Conservation (phyloP, 64 coral and sea anemone genomes). For the Orbicella faveolata region DNA sequence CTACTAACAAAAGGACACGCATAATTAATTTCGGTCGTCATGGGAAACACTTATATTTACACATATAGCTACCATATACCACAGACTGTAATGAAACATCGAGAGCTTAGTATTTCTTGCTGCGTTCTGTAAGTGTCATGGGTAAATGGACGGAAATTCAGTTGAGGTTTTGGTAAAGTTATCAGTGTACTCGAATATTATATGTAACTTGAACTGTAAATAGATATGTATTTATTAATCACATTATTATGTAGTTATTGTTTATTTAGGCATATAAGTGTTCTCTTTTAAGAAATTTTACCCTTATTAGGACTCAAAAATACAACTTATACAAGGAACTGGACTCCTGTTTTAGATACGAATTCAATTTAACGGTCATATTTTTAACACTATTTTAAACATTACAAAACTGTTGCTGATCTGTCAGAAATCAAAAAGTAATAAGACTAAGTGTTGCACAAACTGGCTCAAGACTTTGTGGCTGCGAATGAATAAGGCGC, state of each 20-base stretch:
- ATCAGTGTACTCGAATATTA: constrained; percentile 16
- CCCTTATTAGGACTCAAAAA: too few species aligned
- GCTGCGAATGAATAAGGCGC: too few species aligned
- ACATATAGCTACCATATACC: too few species aligned
- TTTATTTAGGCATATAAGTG: neutral
- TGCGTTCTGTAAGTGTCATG: neutral
- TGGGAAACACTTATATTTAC: neutral
- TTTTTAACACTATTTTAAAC: too few species aligned
- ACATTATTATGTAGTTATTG: neutral
- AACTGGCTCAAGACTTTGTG: too few species aligned
- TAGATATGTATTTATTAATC: constrained; percentile 46
- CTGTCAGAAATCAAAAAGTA: too few species aligned
- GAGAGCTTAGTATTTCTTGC: neutral
- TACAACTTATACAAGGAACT: too few species aligned
- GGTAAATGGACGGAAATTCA: neutral
- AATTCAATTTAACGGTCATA: too few species aligned
- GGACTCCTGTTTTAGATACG: too few species aligned
- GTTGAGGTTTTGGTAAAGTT: neutral
- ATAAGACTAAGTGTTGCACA: too few species aligned
- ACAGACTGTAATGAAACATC: neutral
- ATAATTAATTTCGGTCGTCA: neutral
- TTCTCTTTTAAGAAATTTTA: neutral
- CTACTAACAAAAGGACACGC: neutral
- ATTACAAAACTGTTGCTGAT: too few species aligned
- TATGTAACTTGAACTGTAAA: constrained; percentile 33